phyloP scores from a whole-genome alignment of 2,888 invertebrate species.

The Drosophila testacea region DNA sequence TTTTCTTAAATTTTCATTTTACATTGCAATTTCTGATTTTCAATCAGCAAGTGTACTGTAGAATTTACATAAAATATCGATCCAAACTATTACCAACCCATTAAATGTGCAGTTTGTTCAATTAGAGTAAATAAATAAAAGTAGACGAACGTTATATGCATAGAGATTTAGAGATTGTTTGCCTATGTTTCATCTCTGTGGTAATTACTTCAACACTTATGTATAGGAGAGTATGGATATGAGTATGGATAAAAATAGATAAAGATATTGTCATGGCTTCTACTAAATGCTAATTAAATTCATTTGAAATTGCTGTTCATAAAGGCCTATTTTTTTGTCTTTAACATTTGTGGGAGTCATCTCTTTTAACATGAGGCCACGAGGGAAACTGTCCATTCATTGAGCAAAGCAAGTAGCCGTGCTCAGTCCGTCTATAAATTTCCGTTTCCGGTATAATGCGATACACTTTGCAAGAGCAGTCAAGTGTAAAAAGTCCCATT shows the following conservation, averaged over 20 bases:
- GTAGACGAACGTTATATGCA: background rate
- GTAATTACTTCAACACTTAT: no score
- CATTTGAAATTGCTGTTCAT: no score
- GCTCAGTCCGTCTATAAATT: conserved; percentile 70
- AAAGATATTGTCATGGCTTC: background rate
- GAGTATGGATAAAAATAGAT: background rate
- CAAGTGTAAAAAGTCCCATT: conserved; percentile 78
- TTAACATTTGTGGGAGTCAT: background rate
- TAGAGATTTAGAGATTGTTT: no score
- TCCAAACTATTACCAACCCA: background rate
- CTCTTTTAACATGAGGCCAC: background rate
- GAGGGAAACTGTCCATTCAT: conserved; percentile 22
- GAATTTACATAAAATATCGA: background rate
- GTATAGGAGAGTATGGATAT: background rate
- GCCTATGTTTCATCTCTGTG: background rate
- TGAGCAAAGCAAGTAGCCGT: conserved; percentile 1
- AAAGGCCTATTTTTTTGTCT: background rate
- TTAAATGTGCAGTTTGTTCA: background rate
- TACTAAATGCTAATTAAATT: background rate
- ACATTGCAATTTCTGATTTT: background rate
- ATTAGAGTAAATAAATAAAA: background rate
- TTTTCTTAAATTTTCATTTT: background rate
- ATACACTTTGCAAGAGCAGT: conserved; percentile 67
- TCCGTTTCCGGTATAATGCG: conserved; percentile 74
- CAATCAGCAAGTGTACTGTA: background rate